Conservation (phyloP, 2,797 vertebrate genomes). For the Remorina albescens region DNA sequence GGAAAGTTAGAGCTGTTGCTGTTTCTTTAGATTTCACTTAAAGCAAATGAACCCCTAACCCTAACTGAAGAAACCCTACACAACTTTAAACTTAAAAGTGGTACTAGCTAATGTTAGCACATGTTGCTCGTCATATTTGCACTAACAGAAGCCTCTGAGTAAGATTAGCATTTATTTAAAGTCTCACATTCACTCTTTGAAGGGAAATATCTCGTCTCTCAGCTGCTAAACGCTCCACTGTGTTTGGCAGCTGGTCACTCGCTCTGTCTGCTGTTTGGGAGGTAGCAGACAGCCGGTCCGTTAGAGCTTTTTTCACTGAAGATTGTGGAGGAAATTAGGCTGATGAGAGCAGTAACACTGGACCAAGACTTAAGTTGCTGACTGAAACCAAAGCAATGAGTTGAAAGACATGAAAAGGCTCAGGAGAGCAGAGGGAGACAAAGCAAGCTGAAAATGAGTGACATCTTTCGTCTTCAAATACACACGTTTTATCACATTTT, state of each 20-base stretch:
- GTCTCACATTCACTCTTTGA: background rate
- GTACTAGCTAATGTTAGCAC: background rate
- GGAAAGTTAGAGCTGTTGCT: background rate
- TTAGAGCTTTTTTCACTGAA: background rate
- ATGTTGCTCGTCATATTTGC: background rate
- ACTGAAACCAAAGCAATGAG: conserved; percentile 7
- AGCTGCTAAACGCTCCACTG: background rate
- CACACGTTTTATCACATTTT: no score
- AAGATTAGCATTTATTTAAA: conserved; percentile 9
- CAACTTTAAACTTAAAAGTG: background rate
- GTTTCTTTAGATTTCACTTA: background rate
- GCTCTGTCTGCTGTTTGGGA: background rate
- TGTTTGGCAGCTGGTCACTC: background rate
- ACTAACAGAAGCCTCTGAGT: background rate
- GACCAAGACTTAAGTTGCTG: background rate
- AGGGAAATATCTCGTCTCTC: background rate
- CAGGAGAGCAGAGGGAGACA: background rate
- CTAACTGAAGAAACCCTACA: background rate
- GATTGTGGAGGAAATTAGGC: background rate
- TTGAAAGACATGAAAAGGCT: background rate
- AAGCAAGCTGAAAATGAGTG: background rate
- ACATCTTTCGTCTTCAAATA: no score
- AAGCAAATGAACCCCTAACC: background rate
- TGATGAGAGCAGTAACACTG: no score
- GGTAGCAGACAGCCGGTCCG: background rate